Evolutionary conservation across 2,797 vertebrate species (phyloP).

Genomic region (Anolis apletophallus): DNA sequence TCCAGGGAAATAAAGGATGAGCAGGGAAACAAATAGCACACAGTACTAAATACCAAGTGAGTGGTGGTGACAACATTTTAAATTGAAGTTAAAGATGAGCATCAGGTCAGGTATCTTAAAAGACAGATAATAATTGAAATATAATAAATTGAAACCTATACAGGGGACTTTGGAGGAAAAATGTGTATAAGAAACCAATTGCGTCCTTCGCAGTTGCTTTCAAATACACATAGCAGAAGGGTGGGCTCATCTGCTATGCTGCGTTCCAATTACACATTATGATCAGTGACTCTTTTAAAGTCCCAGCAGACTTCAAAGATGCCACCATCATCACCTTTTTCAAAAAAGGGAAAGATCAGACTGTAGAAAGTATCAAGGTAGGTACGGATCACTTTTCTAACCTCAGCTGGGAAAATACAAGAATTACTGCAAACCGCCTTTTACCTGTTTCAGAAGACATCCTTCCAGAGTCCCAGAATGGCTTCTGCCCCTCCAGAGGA

Average conservation of each 20-base stretch:
- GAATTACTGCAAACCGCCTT: too few relatives aligned
- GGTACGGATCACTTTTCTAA: too few relatives aligned
- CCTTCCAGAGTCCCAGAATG: too few relatives aligned
- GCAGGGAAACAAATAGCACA: neutral
- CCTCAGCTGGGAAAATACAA: too few relatives aligned
- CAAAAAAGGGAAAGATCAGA: too few relatives aligned
- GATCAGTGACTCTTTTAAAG: neutral
- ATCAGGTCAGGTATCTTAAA: neutral
- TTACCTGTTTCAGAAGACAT: too few relatives aligned
- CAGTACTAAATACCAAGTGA: neutral
- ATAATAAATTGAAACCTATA: neutral
- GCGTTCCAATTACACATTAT: neutral
- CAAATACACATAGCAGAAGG: too few relatives aligned
- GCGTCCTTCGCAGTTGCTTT: too few relatives aligned
- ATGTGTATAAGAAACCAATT: neutral
- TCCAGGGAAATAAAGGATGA: neutral
- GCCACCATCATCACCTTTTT: too few relatives aligned
- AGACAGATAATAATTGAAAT: neutral
- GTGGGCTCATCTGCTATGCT: neutral
- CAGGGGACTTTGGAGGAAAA: neutral
- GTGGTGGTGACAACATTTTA: neutral
- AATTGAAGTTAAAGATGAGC: neutral
- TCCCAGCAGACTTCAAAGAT: too few relatives aligned
- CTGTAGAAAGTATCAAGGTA: too few relatives aligned
- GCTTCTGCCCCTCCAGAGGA: too few relatives aligned